These are phyloP conservation scores for Reticulitermes speratus DNA, from an alignment of 1,140 invertebrate species.

Conservation along the genomic window DNA sequence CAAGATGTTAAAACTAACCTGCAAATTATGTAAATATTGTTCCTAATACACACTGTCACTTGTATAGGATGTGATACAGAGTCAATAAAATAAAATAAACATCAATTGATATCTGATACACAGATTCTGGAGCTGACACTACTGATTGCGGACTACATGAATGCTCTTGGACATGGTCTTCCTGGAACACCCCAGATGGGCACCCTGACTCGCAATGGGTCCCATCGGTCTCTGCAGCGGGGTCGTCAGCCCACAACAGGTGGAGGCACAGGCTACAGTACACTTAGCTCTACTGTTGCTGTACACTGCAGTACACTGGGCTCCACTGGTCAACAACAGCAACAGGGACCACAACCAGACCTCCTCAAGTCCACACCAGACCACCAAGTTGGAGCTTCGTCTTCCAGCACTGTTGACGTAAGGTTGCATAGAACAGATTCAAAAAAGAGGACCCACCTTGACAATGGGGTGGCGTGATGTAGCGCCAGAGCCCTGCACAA, in stretches of 20 bases:
- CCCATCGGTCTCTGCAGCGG: slow-evolving; percentile 56
- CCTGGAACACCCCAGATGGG: slow-evolving; percentile 79
- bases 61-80: no score
- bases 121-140: slow-evolving; percentile 89
- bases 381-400: slow-evolving; percentile 54
- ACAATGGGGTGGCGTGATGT: slow-evolving; percentile 54
- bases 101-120: slow-evolving; percentile 33
- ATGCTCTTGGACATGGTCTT: slow-evolving; percentile 71
- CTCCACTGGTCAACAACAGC: slow-evolving; percentile 45
- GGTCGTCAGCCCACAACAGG: slow-evolving; percentile 37
- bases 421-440: slow-evolving; percentile 47
- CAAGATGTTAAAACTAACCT: no score
- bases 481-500: not conserved
- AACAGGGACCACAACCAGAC: slow-evolving; percentile 61
- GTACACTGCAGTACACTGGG: slow-evolving; percentile 34
- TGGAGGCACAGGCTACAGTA: slow-evolving; percentile 44
- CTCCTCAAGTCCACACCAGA: slow-evolving; percentile 82
- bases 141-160: slow-evolving; percentile 95
- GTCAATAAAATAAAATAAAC: no score
- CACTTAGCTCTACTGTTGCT: slow-evolving; percentile 50
- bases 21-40: no score
- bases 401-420: not conserved
- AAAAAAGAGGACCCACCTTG: slow-evolving; percentile 56
- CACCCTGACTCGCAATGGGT: slow-evolving; percentile 74
- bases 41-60: no score